Base-by-base conservation (phyloP, 2,113 vertebrate genomes). In the Galbula dea region DNA sequence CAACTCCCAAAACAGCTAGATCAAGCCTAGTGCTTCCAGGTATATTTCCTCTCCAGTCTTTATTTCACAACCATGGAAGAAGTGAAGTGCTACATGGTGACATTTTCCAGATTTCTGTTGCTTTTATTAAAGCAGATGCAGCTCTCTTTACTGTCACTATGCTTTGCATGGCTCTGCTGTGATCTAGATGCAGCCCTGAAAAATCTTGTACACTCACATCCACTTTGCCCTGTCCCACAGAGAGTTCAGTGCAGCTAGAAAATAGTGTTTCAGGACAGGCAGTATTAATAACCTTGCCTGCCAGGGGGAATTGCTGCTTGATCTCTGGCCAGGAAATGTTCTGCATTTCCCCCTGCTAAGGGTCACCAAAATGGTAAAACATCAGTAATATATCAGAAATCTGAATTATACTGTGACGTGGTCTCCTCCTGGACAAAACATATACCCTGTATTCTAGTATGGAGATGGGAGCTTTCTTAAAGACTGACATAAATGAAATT, bases 381-480 rank as follows among this genome's bases (percentile, higher is more conserved):
- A 6, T 55, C 5, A 0, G 57, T 79, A 29, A 39, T 30, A 43
- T 5, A 11, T 52, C 36, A 67, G 77, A 84, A 94, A 75, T 75
- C 13, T 65, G 80, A 72, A 75, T 68, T 81, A 34, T 0, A 0
- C n/a, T 87, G 21, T 65, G 20, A 51, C 0, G 0, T 39, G 6
- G 16, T 66, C n/a, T 85, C 12, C 24, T 86, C 22, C 23, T 57
- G 39, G 61, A 66, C 32, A 82, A 67, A 86, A 67, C 29, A 12
- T 54, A 10, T 26, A 30, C 15, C 27, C 57, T 74, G 17, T 88
- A 22, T 85, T 91, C 72, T 76, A 55, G 12, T 71, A 41, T 2
- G 3, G 15, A 41, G 43, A 59, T 86, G n/a, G 29, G 32, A 88
- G 41, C 68, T 86, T 94, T 85, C 75, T 58, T 84, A 59, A 87